Evolutionary conservation across 2,797 vertebrate genomes (phyloP).

Genomic region (Chaenodraco wilsoni): DNA sequence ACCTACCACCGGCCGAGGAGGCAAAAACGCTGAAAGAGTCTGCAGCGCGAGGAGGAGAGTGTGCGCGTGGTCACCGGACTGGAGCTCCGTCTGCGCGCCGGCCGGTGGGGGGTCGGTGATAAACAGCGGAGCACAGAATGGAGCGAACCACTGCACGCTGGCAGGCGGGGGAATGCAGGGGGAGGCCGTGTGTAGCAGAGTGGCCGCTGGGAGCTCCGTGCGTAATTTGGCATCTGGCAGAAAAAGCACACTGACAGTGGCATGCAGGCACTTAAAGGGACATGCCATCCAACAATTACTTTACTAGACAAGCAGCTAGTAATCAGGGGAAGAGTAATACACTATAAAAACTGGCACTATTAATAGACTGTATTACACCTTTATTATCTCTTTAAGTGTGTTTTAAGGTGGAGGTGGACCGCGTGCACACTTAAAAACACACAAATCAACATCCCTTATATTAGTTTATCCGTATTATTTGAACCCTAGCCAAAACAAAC

Average conservation of each 20-base stretch:
- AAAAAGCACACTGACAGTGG: background rate
- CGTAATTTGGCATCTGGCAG: constrained; percentile 31
- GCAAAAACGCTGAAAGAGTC: constrained; percentile 38
- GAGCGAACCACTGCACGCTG: constrained; percentile 60
- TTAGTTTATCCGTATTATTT: no score
- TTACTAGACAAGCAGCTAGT: background rate
- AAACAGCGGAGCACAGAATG: constrained; percentile 18
- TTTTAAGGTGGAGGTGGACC: no score
- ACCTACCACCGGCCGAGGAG: constrained; percentile 49
- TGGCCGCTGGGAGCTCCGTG: constrained; percentile 18
- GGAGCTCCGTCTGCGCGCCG: constrained; percentile 50
- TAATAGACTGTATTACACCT: background rate
- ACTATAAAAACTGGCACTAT: background rate
- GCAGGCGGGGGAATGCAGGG: constrained; percentile 24
- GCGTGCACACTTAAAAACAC: no score
- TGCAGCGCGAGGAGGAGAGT: constrained; percentile 15
- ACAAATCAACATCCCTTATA: no score
- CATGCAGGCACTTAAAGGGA: constrained; percentile 7
- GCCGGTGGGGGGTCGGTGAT: constrained; percentile 35
- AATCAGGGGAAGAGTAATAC: background rate
- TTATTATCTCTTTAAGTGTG: background rate
- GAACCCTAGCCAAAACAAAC: no score
- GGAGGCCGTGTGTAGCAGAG: background rate
- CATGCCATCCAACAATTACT: background rate
- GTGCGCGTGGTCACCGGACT: constrained; percentile 36